Percentiles rank a stretch among this genome's conserved stretches.
These are phyloP conservation scores for Synchiropus splendidus DNA, from an alignment of 2,113 vertebrate species.

Conservation along the genomic window DNA sequence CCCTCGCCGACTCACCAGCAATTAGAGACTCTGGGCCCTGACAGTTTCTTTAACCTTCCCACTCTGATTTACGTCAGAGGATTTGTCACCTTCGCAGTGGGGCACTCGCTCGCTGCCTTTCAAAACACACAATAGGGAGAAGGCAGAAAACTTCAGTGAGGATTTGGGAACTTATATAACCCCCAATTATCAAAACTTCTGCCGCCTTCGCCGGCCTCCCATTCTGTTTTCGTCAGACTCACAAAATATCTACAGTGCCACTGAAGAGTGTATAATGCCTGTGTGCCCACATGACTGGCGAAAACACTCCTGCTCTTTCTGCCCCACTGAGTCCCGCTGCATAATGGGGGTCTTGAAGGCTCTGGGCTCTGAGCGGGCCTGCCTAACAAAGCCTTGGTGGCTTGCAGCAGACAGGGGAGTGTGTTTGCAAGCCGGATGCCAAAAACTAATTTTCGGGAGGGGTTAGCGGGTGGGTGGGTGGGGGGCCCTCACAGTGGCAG, in stretches of 20 bases:
- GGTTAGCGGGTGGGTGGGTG: slow-evolving; percentile 63
- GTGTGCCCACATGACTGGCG: slow-evolving; percentile 75
- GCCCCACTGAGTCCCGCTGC: slow-evolving; percentile 73
- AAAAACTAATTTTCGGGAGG: slow-evolving; percentile 73
- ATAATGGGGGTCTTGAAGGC: slow-evolving; percentile 76
- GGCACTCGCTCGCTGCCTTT: slow-evolving; percentile 64
- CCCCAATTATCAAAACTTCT: slow-evolving; percentile 77
- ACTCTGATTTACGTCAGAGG: slow-evolving; percentile 71
- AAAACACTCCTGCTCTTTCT: slow-evolving; percentile 75
- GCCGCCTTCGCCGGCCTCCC: slow-evolving; percentile 59
- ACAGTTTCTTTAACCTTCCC: slow-evolving; percentile 67
- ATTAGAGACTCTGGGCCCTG: slow-evolving; percentile 67
- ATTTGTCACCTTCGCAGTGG: slow-evolving; percentile 73
- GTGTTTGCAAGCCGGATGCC: slow-evolving; percentile 68
- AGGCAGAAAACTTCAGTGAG: slow-evolving; percentile 58
- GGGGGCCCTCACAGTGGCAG: slow-evolving; percentile 64
- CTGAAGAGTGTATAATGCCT: slow-evolving; percentile 76
- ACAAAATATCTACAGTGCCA: slow-evolving; percentile 71
- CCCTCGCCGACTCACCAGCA: slow-evolving; percentile 59
- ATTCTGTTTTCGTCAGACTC: slow-evolving; percentile 71
- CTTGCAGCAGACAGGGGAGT: slow-evolving; percentile 70
- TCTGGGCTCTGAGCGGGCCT: slow-evolving; percentile 69
- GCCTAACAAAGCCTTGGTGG: slow-evolving; percentile 78
- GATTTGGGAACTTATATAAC: slow-evolving; percentile 78
- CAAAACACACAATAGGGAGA: slow-evolving; percentile 67